A percentile compares a stretch with the other conserved stretches of the same genome.
Conservation (phyloP, 2,888 invertebrate genomes). For the Papilio elwesi region DNA sequence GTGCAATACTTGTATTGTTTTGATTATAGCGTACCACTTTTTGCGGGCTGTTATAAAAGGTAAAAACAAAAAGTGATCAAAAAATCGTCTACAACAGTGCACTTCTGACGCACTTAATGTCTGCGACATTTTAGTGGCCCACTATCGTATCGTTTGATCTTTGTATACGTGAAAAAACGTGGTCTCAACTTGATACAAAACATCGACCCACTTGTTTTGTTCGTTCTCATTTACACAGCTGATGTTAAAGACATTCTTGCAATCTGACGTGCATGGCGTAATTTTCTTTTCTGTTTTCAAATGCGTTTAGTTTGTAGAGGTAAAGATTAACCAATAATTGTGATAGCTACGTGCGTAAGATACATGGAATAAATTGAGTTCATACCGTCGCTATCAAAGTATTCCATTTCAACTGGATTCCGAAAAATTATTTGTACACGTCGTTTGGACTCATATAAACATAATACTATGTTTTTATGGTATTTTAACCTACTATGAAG, state of each 20-base stretch:
- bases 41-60: not conserved
- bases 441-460: not conserved
- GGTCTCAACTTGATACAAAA: constrained; percentile 32
- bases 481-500: not conserved
- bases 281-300: constrained; percentile 8
- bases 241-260: constrained; percentile 37
- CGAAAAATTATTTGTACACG: not conserved
- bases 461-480: too few relatives aligned
- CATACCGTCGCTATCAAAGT: not conserved
- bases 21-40: too few relatives aligned
- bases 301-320: not conserved
- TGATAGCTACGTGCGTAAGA: not conserved
- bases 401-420: too few relatives aligned
- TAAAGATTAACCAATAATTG: too few relatives aligned
- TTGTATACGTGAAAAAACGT: constrained; percentile 28
- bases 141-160: constrained; percentile 39
- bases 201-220: constrained; percentile 35
- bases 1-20: too few relatives aligned
- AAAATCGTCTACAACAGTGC: not conserved
- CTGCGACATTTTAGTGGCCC: constrained; percentile 30
- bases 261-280: constrained; percentile 28
- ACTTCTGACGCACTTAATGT: constrained; percentile 12
- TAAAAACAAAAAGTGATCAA: not conserved
- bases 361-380: not conserved
- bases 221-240: constrained; percentile 43